Conservation (phyloP, 2,113 vertebrate genomes). For the Notothenia coriiceps region DNA sequence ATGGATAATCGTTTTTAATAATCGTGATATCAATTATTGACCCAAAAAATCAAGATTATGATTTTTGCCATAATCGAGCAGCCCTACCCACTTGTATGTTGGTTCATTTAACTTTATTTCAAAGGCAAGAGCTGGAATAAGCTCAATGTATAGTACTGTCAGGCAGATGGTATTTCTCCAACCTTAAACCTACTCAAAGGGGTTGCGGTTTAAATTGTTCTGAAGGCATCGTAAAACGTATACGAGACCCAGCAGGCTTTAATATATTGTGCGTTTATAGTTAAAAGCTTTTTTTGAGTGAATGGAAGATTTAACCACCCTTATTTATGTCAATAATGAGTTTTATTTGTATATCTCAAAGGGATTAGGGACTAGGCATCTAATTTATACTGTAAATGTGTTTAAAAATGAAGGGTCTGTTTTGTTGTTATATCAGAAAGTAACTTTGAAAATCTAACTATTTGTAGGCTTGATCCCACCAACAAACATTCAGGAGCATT, state of each 20-base stretch:
- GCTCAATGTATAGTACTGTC: not conserved
- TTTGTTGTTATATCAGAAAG: not conserved
- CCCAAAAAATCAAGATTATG: too few relatives aligned
- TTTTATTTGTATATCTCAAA: not conserved
- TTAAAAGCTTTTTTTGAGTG: not conserved
- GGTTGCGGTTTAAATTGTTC: not conserved
- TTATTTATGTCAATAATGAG: not conserved
- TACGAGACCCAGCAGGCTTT: not conserved
- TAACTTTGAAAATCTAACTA: not conserved
- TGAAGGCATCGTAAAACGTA: not conserved
- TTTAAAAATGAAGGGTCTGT: not conserved
- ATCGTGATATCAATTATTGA: too few relatives aligned
- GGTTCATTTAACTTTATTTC: not conserved
- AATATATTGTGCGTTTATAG: not conserved
- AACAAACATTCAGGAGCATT: not conserved
- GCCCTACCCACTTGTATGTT: not conserved
- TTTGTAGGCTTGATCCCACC: not conserved
- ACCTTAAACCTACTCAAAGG: not conserved
- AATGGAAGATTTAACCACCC: not conserved
- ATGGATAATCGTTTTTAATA: too few relatives aligned
- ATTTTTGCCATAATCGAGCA: too few relatives aligned
- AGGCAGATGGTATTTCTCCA: not conserved
- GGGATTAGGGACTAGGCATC: not conserved
- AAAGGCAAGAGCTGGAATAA: not conserved
- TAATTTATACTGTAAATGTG: not conserved